phyloP scores from a whole-genome alignment of 2,797 vertebrate genomes.

The Syngnathus acus region DNA sequence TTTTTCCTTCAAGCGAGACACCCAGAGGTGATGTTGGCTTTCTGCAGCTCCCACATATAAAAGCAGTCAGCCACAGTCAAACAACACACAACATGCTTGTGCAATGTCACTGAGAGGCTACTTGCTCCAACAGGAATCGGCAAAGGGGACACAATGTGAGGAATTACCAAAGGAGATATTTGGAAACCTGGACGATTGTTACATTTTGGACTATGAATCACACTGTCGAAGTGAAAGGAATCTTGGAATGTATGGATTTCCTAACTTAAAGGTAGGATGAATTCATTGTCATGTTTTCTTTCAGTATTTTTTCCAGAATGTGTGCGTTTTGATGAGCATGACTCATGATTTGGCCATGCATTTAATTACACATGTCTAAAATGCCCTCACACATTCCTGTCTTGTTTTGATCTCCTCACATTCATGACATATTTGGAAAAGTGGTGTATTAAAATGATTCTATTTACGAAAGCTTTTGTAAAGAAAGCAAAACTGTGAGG shows the following conservation, averaged over 20 bases:
- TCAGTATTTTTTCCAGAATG: background rate
- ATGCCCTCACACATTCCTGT: background rate
- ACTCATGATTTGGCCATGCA: background rate
- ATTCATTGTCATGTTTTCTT: background rate
- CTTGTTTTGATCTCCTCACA: background rate
- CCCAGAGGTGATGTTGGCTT: constrained; percentile 32
- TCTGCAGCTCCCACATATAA: constrained; percentile 44
- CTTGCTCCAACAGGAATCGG: constrained; percentile 11
- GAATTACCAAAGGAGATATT: constrained; percentile 15
- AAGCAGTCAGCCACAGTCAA: constrained; percentile 18
- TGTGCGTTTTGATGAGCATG: background rate
- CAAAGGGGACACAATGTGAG: background rate
- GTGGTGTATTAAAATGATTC: background rate
- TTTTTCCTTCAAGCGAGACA: constrained; percentile 29
- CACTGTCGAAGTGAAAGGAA: background rate
- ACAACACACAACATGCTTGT: constrained; percentile 21
- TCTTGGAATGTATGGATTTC: constrained; percentile 20
- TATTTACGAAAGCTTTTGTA: constrained; percentile 2
- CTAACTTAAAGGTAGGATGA: constrained; percentile 32
- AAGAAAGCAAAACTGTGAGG: constrained; percentile 30
- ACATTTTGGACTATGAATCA: background rate
- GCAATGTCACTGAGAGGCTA: constrained; percentile 25
- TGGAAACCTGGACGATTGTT: constrained; percentile 2
- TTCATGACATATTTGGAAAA: background rate
- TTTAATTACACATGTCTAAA: background rate